Base-by-base conservation (phyloP, 1,140 invertebrate species). In the honey bee (Apis mellifera) region DNA sequence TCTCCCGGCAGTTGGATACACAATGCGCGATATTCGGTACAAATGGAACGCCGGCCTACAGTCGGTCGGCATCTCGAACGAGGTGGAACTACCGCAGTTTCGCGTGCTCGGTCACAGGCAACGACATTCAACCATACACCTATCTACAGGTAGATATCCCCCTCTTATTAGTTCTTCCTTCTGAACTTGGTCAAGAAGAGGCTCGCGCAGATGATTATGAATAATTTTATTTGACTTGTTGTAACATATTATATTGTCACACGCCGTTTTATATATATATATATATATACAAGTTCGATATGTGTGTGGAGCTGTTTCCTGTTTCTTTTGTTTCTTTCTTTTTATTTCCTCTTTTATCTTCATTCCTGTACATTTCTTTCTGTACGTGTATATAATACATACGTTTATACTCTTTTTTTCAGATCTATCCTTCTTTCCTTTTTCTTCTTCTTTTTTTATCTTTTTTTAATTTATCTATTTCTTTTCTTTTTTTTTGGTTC, bases 11-110 rank as follows among this genome's bases (percentile, higher is more conserved):
- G 98, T 98, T 97, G 98, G 98, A 95, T 99, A 99, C 96, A 98
- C 97, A 95, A 98, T 98, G 96, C 97, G 97, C 95, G 98, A 99
- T 96, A 99, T 99, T 95, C 96, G 97, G 94, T 99, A 99, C 96
- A 98, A 97, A 95, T 99, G 98, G 98, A 96, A 97, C 95, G 96
- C 97, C 95, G 97, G 97, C 94, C 95, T 96, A 94, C 96, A 96
- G 94, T 98, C 97, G 95, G 97, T 98, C 94, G 97, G 97, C 94
- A 97, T 98, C 95, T 97, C 97, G 95, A 96, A 96, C 94, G 97
- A 98, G 94, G 97, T 98, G 94, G 97, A 98, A 95, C 96, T 98
- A 91, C 97, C 97, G 90, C 98, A 99, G 95, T 99, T 99, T 95
- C 97, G 97, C 94, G 97, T 99, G 93, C 96, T 98, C 94, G 97